These are phyloP conservation scores for Mesodorylaimus sp. DNA, from an alignment of 2,888 invertebrate genomes.

Conservation along the genomic window DNA sequence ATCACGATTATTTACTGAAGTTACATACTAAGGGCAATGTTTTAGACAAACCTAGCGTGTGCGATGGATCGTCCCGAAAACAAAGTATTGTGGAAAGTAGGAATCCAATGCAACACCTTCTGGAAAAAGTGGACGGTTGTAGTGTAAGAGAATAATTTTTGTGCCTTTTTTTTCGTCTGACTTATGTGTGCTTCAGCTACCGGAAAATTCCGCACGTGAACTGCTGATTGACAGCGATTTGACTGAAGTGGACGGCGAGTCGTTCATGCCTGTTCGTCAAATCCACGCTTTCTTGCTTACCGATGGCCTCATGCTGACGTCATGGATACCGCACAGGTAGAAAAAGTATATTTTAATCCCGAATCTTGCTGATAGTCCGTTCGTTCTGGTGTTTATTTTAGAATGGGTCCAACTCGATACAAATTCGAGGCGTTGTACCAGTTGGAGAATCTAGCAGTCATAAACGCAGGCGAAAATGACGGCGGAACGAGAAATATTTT, in stretches of 20 bases:
- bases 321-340: constrained; percentile 44
- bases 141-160: constrained; percentile 37
- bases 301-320: constrained; percentile 73
- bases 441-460: constrained; percentile 70
- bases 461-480: constrained; percentile 54
- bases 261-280: constrained; percentile 52
- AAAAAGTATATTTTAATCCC: constrained; percentile 7
- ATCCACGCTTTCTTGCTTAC: constrained; percentile 79
- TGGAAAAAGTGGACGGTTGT: constrained; percentile 72
- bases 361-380: background rate
- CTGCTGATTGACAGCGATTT: constrained; percentile 79
- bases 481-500: constrained; percentile 77
- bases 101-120: constrained; percentile 44
- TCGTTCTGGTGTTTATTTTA: constrained; percentile 12
- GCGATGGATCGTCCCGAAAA: too few species aligned
- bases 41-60: too few species aligned
- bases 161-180: background rate
- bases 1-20: too few species aligned
- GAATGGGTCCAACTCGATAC: constrained; percentile 56
- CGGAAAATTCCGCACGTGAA: constrained; percentile 51
- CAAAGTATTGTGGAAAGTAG: too few species aligned
- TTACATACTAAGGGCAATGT: too few species aligned
- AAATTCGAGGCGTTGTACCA: constrained; percentile 65
- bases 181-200: constrained; percentile 5
- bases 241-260: constrained; percentile 66